phyloP scores from a whole-genome alignment of 2,797 vertebrate genomes.

The Antrozous pallidus region DNA sequence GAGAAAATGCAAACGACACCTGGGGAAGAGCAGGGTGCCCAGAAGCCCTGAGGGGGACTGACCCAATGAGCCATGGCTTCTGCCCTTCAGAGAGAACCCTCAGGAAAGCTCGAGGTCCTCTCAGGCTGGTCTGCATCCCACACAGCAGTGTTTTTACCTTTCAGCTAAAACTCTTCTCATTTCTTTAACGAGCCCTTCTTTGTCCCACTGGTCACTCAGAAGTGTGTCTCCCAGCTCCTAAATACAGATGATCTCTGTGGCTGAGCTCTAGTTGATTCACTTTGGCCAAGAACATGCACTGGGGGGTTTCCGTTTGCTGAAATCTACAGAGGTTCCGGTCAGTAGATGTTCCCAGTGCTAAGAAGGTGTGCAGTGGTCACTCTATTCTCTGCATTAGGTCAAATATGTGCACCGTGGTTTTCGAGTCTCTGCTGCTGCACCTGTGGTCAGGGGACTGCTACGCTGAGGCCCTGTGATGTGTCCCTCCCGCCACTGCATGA shows the following conservation, averaged over 20 bases:
- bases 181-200: not conserved
- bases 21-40: not conserved
- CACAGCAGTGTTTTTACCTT: not conserved
- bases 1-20: not conserved
- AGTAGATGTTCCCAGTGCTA: not conserved
- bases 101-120: not conserved
- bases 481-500: not conserved
- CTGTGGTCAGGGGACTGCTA: not conserved
- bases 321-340: not conserved
- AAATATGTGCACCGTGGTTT: too few relatives aligned
- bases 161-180: not conserved
- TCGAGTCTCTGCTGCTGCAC: accelerated
- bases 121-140: not conserved
- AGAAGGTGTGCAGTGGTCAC: not conserved
- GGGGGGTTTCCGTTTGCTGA: not conserved
- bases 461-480: not conserved
- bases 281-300: not conserved
- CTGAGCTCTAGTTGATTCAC: too few relatives aligned
- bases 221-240: not conserved
- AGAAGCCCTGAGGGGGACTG: not conserved
- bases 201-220: not conserved
- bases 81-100: too few relatives aligned
- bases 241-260: not conserved
- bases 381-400: not conserved
- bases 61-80: not conserved